Base-by-base conservation (phyloP, 2,113 vertebrate species). In the Paralichthys olivaceus region DNA sequence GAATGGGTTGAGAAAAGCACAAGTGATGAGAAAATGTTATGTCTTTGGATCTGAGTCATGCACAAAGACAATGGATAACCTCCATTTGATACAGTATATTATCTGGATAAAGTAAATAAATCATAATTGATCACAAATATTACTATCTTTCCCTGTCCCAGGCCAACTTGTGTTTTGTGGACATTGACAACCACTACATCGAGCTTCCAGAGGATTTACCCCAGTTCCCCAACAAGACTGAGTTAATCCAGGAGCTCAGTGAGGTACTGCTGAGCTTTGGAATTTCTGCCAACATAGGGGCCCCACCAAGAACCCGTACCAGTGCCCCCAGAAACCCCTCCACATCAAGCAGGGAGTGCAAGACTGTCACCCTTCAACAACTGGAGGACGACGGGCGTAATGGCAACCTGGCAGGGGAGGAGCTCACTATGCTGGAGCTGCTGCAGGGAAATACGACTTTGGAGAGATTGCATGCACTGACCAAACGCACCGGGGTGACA, bases 131-230 rank as follows among this genome's bases (percentile, higher is more conserved):
- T 13, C 60, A 37, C 1, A 37, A 43, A 43, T 43, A 43, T 43
- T 14, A 43, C 13, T 43, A 15, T 43, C 13, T 4, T 81, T 47
- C 76, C 11, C 19, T 77, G 11, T 4, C 91, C 81, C 88, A 98
- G 97, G 97, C 97, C 43, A 98, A 97, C 84, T 88, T 98, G 83
- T 98, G 97, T 75, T 98, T 98, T 37, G 97, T 98, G 62, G 97
- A 98, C 87, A 95, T 98, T 0, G 96, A 97, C 81, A 96, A 96
- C 93, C 96, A 96, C 87, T 96, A 93, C 83, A 96, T 97, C 0
- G 97, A 98, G 63, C 89, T 98, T 47, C 97, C 97, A 0, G 97
- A 98, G 84, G 97, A 98, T 77, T 96, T 98, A 58, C 97, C 97
- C 1, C 95, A 96, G 83, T 96, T 98, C 47, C 97, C 96, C 67